Evolutionary conservation across 53 echinoderm and acorn worm species (phyloP), one percentile per base, ranked within the genome.

Genomic region (Stichopus horrens): DNA sequence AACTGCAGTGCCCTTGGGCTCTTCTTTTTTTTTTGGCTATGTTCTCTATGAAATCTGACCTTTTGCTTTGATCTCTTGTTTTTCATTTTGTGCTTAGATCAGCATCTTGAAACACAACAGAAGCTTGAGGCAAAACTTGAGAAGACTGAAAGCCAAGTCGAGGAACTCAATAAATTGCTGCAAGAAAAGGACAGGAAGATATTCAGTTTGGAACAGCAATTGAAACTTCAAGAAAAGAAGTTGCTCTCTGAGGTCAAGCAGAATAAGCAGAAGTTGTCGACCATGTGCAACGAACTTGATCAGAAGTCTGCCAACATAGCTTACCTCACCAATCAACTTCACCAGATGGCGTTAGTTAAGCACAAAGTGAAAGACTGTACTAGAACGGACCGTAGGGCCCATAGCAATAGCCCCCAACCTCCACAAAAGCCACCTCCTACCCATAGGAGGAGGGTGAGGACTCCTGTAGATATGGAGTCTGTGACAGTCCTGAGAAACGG

Each of bases 291-390:
- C 7, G 97, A 97, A 66, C 90, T 95, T 23, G 97, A 97, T 21
- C 89, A 95, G 77, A 94, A 91, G 57, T 94, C 95, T 18, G 92
- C 88, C n/a, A 95, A 91, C n/a, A 93, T 97, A 8, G 97, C 97
- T 7, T 92, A 94, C 83, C 89, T 97, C n/a, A 95, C 95, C 8
- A 93, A 91, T 23, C 92, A 95, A 85, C 88, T 97, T n/a, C 97
- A 94, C 76, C 93, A 97, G 89, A 68, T 95, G 68, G 74, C 87
- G 7, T 91, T 89, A 83, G 89, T 92, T 18, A 89, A 76, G 51
- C 85, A 94, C 63, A 79, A 88, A 20, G 83, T 53, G 9, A 87
- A 58, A 8, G 87, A 87, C 9, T n/a, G n/a, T 7, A n/a, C 18
- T 18, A 8, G 58, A 21, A 83, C 9, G 13, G 67, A 85, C 23